phyloP scores from a whole-genome alignment of 2,113 vertebrate genomes.

The Fregata magnificens region DNA sequence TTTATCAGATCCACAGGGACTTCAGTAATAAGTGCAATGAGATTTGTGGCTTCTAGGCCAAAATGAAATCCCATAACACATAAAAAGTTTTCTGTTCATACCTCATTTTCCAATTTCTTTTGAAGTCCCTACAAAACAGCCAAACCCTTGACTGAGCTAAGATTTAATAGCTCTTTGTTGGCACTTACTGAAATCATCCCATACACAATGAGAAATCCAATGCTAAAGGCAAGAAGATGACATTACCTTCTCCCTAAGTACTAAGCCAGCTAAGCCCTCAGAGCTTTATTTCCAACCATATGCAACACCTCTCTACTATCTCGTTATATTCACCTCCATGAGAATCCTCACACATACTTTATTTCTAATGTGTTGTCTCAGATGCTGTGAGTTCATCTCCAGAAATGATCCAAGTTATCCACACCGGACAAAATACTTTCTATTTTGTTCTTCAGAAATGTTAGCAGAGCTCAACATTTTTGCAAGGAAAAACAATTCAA shows the following conservation, averaged over 20 bases:
- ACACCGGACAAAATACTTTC: background rate
- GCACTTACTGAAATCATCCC: background rate
- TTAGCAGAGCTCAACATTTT: background rate
- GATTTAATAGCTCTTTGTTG: background rate
- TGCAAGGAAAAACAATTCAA: background rate
- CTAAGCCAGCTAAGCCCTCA: background rate
- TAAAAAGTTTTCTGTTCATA: conserved; percentile 20
- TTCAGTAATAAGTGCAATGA: background rate
- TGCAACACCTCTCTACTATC: background rate
- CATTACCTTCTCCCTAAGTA: background rate
- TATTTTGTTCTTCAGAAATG: background rate
- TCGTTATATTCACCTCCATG: background rate
- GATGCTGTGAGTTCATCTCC: background rate
- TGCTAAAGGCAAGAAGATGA: background rate
- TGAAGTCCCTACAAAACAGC: background rate
- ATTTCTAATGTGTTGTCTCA: background rate
- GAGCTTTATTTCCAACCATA: background rate
- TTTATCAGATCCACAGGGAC: conserved; percentile 1
- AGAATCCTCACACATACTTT: background rate
- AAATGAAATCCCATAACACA: background rate
- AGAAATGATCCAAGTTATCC: background rate
- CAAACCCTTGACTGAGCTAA: background rate
- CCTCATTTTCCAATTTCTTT: conserved; percentile 33
- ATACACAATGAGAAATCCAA: background rate
- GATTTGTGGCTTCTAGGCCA: conserved; percentile 13